Evolutionary conservation across 1,140 invertebrate genomes (phyloP).

Genomic region (Rhynchophorus ferrugineus): DNA sequence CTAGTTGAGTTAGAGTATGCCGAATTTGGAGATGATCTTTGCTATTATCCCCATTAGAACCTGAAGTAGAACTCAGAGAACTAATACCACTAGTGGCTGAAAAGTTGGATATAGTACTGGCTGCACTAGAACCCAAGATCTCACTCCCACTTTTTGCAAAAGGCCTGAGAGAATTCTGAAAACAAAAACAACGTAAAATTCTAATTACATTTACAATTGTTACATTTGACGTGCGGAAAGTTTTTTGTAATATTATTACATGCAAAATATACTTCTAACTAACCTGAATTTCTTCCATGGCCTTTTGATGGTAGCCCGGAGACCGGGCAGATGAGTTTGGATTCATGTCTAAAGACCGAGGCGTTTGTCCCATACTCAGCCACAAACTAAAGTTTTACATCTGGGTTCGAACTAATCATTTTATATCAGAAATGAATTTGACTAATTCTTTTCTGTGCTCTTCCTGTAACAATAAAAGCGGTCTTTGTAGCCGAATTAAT

Average conservation of each 20-base stretch:
- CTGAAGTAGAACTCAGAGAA: constrained; percentile 47
- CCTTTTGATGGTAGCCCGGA: constrained; percentile 80
- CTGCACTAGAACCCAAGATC: constrained; percentile 61
- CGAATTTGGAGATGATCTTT: constrained; percentile 42
- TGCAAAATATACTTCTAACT: too few species aligned
- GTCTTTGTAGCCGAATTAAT: not conserved
- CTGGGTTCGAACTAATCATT: constrained; percentile 33
- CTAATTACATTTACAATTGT: too few species aligned
- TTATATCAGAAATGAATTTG: not conserved
- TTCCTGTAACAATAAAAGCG: too few species aligned
- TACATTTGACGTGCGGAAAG: too few species aligned
- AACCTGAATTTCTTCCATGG: constrained; percentile 71
- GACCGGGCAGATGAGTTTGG: constrained; percentile 57
- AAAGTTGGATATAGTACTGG: constrained; percentile 63
- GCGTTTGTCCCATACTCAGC: constrained; percentile 58
- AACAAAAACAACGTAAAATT: not conserved
- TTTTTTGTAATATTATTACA: too few species aligned
- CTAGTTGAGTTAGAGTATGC: constrained; percentile 43
- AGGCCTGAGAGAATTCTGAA: constrained; percentile 65
- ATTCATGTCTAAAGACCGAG: constrained; percentile 53
- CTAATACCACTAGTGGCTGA: constrained; percentile 56
- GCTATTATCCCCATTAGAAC: constrained; percentile 53
- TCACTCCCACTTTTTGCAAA: constrained; percentile 66
- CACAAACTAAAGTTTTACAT: constrained; percentile 26
- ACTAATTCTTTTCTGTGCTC: not conserved